Conservation (phyloP, 2,797 vertebrate species). For the Chiloscyllium punctatum region DNA sequence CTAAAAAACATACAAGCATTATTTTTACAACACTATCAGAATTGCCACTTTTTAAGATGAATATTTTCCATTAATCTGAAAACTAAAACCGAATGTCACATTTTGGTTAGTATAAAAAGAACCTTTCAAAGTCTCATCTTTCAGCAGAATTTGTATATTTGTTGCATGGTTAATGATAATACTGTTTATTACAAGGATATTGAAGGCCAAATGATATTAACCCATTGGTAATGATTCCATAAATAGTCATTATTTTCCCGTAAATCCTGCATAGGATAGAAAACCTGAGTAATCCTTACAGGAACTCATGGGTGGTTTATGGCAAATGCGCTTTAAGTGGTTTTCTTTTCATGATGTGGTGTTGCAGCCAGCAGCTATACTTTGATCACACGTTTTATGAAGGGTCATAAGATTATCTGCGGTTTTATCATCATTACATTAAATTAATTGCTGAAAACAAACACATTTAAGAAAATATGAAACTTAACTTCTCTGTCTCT, state of each 20-base stretch:
- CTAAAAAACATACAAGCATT: not conserved
- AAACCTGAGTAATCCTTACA: constrained; percentile 25
- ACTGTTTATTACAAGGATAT: not conserved
- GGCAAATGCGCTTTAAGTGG: not conserved
- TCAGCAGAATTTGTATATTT: not conserved
- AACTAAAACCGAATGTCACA: not conserved
- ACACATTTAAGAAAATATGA: not conserved
- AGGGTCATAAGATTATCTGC: not conserved
- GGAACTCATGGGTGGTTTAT: not conserved
- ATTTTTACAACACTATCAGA: not conserved
- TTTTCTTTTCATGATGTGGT: constrained; percentile 16
- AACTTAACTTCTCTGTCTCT: not conserved
- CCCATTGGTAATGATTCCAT: not conserved
- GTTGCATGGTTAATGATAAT: not conserved
- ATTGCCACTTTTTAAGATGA: not conserved
- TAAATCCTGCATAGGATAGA: not conserved
- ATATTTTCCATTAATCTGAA: not conserved
- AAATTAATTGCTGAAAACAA: not conserved
- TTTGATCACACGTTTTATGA: not conserved
- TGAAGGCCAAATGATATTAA: not conserved
- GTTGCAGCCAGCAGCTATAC: not conserved
- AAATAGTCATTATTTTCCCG: not conserved
- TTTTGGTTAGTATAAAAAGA: not conserved
- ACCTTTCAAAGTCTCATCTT: not conserved
- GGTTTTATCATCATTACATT: not conserved